Evolutionary conservation across 2,888 invertebrate species (phyloP).

Genomic region (Emmelina monodactyla): DNA sequence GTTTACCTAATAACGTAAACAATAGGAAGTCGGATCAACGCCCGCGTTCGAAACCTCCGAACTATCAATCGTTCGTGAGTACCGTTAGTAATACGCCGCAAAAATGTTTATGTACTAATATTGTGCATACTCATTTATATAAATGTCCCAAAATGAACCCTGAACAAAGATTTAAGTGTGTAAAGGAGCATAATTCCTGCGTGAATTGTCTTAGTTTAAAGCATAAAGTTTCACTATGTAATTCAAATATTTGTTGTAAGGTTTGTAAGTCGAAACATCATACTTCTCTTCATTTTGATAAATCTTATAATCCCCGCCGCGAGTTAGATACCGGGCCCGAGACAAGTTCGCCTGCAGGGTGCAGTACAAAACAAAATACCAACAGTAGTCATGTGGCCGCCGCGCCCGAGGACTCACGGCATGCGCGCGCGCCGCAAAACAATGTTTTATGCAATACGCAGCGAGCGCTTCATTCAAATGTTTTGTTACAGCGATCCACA

Average conservation of each 20-base stretch:
- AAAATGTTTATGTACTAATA: conserved; percentile 3
- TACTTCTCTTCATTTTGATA: conserved; percentile 4
- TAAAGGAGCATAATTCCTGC: conserved; percentile 5
- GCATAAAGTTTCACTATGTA: conserved; percentile 4
- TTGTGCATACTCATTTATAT: conserved; percentile 8
- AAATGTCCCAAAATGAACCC: no score
- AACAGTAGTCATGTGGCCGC: no score
- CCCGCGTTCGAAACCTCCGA: neutral
- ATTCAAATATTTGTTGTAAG: conserved; percentile 3
- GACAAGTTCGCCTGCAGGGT: neutral
- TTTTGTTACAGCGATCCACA: neutral
- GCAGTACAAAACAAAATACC: no score
- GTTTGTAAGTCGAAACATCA: conserved; percentile 4
- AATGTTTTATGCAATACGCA: neutral
- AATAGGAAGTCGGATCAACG: neutral
- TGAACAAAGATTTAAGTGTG: conserved; percentile 5
- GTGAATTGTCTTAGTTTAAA: conserved; percentile 9
- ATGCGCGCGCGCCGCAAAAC: neutral
- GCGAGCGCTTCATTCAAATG: neutral
- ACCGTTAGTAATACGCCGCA: neutral
- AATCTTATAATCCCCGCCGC: neutral
- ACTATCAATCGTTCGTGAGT: no score
- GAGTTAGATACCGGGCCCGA: neutral
- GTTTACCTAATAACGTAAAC: no score
- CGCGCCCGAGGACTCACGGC: neutral